Conservation (phyloP, 2,797 vertebrate genomes). For the Poeciliopsis turneri region DNA sequence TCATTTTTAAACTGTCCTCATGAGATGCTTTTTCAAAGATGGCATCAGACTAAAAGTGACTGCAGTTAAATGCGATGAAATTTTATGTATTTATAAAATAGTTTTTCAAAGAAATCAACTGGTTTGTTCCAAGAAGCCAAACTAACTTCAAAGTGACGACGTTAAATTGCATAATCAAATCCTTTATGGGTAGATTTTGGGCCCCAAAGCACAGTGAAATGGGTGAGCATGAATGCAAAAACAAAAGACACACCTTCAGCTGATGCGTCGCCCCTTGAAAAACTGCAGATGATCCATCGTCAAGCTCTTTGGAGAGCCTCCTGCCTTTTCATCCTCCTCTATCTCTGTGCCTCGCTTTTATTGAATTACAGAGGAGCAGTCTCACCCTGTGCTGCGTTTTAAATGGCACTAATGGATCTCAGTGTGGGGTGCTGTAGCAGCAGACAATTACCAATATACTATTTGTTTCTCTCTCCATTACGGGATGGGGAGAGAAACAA, state of each 20-base stretch:
- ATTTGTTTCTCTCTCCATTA: conserved; percentile 20
- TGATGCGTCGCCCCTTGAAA: conserved; percentile 63
- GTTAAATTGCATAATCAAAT: conserved; percentile 6
- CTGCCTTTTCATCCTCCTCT: conserved; percentile 18
- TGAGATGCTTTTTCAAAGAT: neutral
- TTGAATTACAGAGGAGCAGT: conserved; percentile 57
- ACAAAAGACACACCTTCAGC: conserved; percentile 45
- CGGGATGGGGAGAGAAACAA: conserved; percentile 52
- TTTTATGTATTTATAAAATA: neutral
- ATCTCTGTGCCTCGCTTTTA: conserved; percentile 40
- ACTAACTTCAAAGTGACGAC: neutral
- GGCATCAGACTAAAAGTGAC: neutral
- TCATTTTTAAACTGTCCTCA: conserved; percentile 5
- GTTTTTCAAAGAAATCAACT: neutral
- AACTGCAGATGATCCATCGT: conserved; percentile 45
- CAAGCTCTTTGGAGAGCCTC: conserved; percentile 12
- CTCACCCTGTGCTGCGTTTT: conserved; percentile 45
- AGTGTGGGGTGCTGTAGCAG: conserved; percentile 36
- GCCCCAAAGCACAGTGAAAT: neutral
- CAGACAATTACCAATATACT: conserved; percentile 53
- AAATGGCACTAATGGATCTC: conserved; percentile 56
- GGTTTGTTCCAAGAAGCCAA: conserved; percentile 1
- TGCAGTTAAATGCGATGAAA: neutral
- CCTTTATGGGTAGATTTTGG: neutral
- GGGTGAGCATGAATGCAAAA: conserved; percentile 8